Evolutionary conservation across 2,113 vertebrate species (phyloP), one percentile per base, ranked within the genome.

Genomic region (Onychostruthus taczanowskii): DNA sequence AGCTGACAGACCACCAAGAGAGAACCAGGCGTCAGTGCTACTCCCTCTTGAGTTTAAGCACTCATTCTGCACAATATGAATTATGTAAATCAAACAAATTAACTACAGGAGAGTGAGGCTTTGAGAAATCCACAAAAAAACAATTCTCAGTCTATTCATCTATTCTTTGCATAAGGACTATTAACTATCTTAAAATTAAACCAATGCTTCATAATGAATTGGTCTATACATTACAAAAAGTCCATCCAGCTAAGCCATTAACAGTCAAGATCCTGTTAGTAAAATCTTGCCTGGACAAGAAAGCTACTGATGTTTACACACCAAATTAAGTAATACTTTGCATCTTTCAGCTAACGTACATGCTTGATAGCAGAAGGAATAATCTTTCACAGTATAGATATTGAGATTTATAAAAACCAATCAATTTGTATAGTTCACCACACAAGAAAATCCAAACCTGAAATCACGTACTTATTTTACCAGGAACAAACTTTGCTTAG

Each of bases 391-490:
- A 67, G 37, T 30, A 75, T 10, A 93, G 39, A 83, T 35, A 66
- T 11, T 81, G 74, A 85, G 24, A 90, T 49, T 81, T 50, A 77
- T 72, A 63, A 94, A 83, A 73, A 55, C 0, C 31, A 46, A 80
- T 30, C 28, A 11, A 56, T 46, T 50, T 64, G 26, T 87, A 88
- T 13, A 66, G 43, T 83, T 95, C 22, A 94, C 84, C 83, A 81
- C 92, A 97, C 97, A 97, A 97, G 96, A 97, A 98, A 97, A 97
- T 95, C 96, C 97, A 93, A 96, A 97, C 92, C 76, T 59, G 93
- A 97, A 95, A 78, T 24, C 94, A 96, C 52, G 30, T 97, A 97
- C 98, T 98, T 98, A 98, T 98, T 98, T 97, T 96, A 96, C 87
- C 97, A 93, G 97, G 95, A 98, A 96, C 84, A 95, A 43, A 69